phyloP scores from a whole-genome alignment of 2,113 vertebrate species.

The Stegastes partitus region DNA sequence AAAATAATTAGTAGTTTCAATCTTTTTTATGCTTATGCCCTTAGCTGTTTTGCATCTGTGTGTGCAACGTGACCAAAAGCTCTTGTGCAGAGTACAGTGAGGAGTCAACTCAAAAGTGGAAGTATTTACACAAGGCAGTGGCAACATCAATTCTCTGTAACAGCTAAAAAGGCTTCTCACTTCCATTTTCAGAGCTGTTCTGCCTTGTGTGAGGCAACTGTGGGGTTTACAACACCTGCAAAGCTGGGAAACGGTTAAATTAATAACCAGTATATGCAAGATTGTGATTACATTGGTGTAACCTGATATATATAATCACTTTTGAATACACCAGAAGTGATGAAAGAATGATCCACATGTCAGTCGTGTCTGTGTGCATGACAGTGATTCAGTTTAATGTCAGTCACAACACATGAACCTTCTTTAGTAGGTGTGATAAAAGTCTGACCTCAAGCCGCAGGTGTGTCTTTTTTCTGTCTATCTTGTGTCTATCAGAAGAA shows the following conservation, averaged over 20 bases:
- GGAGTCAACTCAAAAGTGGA: slow-evolving; percentile 40
- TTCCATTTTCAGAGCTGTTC: slow-evolving; percentile 44
- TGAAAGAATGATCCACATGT: background rate
- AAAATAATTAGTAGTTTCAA: too few relatives aligned
- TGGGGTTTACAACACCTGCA: background rate
- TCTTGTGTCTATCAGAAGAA: too few relatives aligned
- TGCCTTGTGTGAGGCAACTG: slow-evolving; percentile 26
- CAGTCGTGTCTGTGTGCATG: background rate
- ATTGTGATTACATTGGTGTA: background rate
- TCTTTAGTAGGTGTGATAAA: background rate
- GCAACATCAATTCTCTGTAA: slow-evolving; percentile 26
- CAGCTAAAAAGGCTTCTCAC: slow-evolving; percentile 24
- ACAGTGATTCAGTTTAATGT: background rate
- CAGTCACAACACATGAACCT: background rate
- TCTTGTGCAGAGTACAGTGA: background rate
- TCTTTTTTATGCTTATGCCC: too few relatives aligned
- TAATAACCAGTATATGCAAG: background rate
- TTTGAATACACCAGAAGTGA: background rate
- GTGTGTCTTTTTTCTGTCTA: background rate
- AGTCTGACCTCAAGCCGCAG: background rate
- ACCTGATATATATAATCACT: background rate
- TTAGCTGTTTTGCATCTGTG: background rate
- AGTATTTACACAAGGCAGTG: slow-evolving; percentile 17
- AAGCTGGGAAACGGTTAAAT: background rate
- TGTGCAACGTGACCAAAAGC: background rate